Evolutionary conservation across 2,113 vertebrate species (phyloP).

Genomic region (Mungos mungo): DNA sequence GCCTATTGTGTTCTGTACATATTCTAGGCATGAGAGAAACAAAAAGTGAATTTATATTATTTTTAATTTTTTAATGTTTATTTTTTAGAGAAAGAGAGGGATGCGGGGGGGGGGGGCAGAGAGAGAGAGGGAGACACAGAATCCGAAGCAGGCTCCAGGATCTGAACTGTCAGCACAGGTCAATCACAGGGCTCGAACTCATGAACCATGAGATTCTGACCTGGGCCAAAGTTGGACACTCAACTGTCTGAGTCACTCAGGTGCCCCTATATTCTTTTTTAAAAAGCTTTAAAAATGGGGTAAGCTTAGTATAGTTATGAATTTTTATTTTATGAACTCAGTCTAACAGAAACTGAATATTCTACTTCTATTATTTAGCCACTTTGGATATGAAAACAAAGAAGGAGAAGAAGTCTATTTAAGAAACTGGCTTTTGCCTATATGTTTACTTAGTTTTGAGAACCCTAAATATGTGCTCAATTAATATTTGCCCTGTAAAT

Average conservation of each 20-base stretch:
- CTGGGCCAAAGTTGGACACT: no score
- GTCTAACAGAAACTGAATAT: neutral
- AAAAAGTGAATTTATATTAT: slow-evolving; percentile 36
- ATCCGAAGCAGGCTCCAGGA: no score
- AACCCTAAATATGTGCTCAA: neutral
- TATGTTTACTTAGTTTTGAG: neutral
- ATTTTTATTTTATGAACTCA: slow-evolving; percentile 13
- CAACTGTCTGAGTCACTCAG: no score
- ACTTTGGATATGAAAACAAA: neutral
- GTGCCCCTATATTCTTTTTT: slow-evolving; percentile 11
- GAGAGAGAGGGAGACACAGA: no score
- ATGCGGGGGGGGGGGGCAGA: accelerated
- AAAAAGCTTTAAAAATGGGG: slow-evolving; percentile 27
- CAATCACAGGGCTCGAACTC: no score
- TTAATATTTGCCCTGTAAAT: neutral
- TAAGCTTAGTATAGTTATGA: neutral
- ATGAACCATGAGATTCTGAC: no score
- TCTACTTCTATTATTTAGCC: slow-evolving; percentile 25
- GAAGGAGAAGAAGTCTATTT: neutral
- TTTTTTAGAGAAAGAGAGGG: no score
- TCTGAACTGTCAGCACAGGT: no score
- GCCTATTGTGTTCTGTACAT: neutral
- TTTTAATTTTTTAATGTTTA: slow-evolving; percentile 31
- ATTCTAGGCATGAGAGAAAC: neutral
- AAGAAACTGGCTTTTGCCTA: neutral